Conservation (phyloP, 2,888 invertebrate genomes). For the Melanostoma scalare region DNA sequence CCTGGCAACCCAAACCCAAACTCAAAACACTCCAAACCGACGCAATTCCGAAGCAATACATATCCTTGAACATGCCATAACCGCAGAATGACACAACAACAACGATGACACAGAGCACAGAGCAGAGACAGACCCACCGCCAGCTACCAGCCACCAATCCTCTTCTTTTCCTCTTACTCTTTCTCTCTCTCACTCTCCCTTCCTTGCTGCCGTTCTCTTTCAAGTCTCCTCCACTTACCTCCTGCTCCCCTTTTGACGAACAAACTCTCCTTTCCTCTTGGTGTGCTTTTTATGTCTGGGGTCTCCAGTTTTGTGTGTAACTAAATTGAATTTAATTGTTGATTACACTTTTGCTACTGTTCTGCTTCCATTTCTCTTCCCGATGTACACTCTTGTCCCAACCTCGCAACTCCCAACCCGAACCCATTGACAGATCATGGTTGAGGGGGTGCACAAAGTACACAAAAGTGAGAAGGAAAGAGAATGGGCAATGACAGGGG, state of each 20-base stretch:
- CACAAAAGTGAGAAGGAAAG: not conserved
- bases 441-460: conserved; percentile 51
- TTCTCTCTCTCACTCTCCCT: not conserved
- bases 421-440: conserved; percentile 62
- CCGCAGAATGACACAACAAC: conserved; percentile 61
- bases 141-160: no score
- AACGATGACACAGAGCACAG: conserved; percentile 40
- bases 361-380: conserved; percentile 28
- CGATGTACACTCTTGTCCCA: conserved; percentile 16
- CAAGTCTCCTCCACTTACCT: not conserved
- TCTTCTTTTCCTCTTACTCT: not conserved
- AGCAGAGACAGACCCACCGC: no score
- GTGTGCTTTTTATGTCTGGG: conserved; percentile 57
- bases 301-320: conserved; percentile 72
- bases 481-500: conserved; percentile 44
- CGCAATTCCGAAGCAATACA: conserved; percentile 49
- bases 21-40: conserved; percentile 3
- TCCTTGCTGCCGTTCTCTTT: not conserved
- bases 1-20: not conserved
- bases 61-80: conserved; percentile 56
- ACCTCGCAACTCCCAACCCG: not conserved
- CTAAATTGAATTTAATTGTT: conserved; percentile 73
- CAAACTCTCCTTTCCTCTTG: not conserved
- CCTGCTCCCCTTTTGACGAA: not conserved
- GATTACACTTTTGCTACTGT: conserved; percentile 73